These are phyloP conservation scores for Pyrochroa serraticornis DNA, from an alignment of 2,888 invertebrate genomes.

Conservation along the genomic window DNA sequence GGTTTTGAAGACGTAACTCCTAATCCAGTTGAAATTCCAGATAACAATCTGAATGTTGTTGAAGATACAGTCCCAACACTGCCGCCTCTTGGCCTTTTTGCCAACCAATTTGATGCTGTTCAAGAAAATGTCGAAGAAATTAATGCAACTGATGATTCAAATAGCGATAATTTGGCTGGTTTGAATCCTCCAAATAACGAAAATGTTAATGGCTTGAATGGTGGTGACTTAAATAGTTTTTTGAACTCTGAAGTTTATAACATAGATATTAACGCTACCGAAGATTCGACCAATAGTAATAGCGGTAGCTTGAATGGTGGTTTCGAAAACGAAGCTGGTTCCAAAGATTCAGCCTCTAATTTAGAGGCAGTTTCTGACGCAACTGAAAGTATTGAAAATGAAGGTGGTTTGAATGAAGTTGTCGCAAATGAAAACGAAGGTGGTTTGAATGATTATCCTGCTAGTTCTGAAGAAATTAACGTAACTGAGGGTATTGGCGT, in stretches of 20 bases:
- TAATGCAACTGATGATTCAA: background rate
- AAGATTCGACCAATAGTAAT: background rate
- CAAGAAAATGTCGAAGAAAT: background rate
- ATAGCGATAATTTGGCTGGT: background rate
- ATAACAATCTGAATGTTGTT: background rate
- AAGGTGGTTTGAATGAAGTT: too few relatives aligned
- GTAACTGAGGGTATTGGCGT: too few relatives aligned
- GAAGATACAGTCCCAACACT: conserved; percentile 8
- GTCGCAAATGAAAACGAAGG: too few relatives aligned
- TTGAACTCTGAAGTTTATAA: too few relatives aligned
- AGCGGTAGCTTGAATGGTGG: too few relatives aligned
- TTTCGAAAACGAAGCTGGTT: too few relatives aligned
- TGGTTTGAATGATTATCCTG: too few relatives aligned
- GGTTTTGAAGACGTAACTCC: conserved; percentile 27
- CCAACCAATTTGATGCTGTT: background rate
- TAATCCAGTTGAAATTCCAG: conserved; percentile 23
- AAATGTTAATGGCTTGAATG: background rate
- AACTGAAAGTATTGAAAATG: too few relatives aligned
- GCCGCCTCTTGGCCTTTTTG: conserved; percentile 13
- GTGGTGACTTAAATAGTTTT: too few relatives aligned
- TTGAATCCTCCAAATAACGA: background rate
- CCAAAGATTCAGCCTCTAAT: too few relatives aligned
- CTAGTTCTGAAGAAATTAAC: too few relatives aligned
- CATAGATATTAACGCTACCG: background rate
- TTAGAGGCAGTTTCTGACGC: too few relatives aligned